phyloP scores from a whole-genome alignment of 1,140 invertebrate genomes.

The Philopotamus ludificatus region DNA sequence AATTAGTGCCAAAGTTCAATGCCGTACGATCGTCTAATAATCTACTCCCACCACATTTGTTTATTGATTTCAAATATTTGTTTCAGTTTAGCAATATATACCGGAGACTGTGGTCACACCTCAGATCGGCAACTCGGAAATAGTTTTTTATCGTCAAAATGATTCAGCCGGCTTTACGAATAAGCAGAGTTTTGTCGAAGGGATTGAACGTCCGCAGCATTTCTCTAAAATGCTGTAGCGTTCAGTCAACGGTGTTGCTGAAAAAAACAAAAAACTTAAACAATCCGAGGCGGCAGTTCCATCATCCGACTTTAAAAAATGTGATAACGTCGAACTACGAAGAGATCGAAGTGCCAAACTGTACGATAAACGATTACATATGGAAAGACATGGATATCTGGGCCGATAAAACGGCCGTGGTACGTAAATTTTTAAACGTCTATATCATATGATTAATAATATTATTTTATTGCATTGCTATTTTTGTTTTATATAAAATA shows the following conservation, averaged over 20 bases:
- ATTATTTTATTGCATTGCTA: no score
- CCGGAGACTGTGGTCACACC: no score
- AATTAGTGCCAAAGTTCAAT: no score
- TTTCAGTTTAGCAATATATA: no score
- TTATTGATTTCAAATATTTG: no score
- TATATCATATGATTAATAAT: no score
- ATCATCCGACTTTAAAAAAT: slow-evolving; percentile 37
- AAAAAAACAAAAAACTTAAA: slow-evolving; percentile 8
- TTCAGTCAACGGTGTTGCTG: neutral
- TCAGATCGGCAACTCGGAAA: no score
- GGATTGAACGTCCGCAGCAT: slow-evolving; percentile 12
- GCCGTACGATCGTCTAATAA: no score
- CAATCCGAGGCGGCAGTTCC: slow-evolving; percentile 24
- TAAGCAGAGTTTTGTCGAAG: slow-evolving; percentile 9
- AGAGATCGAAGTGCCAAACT: slow-evolving; percentile 55
- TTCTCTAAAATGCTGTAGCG: slow-evolving; percentile 15
- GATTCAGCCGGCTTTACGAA: slow-evolving; percentile 23
- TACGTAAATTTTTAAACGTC: no score
- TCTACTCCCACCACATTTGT: no score
- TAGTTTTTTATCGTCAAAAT: slow-evolving; percentile 9
- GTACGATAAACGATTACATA: slow-evolving; percentile 62
- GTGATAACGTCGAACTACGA: slow-evolving; percentile 53
- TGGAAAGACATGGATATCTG: slow-evolving; percentile 64
- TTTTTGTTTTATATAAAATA: no score
- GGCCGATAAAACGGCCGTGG: slow-evolving; percentile 60